Percentiles rank a stretch among this genome's conserved stretches.
Conservation (phyloP, 2,113 vertebrate species). For the Circaetus gallicus region DNA sequence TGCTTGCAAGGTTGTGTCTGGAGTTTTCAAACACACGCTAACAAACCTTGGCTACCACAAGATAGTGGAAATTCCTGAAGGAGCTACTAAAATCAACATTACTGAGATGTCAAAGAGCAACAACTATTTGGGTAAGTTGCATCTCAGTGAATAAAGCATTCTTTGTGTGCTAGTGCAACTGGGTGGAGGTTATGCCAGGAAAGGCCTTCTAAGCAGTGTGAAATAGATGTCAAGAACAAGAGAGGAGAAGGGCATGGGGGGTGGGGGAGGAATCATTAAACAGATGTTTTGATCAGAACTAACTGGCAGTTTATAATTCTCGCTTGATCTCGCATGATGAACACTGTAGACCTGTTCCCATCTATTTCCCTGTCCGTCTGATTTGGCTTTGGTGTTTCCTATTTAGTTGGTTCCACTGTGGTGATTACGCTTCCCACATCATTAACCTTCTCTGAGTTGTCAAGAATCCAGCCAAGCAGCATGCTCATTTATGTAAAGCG, state of each 20-base stretch:
- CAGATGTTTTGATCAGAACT: not conserved
- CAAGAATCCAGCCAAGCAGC: too few species aligned
- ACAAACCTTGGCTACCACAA: constrained; percentile 94
- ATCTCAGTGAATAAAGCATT: not conserved
- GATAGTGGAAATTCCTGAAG: constrained; percentile 94
- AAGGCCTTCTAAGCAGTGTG: not conserved
- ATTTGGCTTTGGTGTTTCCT: not conserved
- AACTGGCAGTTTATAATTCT: not conserved
- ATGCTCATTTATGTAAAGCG: too few species aligned
- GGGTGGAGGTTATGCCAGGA: not conserved
- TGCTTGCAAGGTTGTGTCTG: constrained; percentile 88
- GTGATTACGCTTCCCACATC: not conserved
- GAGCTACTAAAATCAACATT: constrained; percentile 95
- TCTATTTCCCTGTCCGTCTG: not conserved
- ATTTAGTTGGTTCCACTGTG: not conserved
- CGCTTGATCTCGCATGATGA: not conserved
- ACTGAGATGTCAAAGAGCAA: constrained; percentile 96
- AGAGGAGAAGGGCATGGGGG: not conserved
- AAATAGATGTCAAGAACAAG: not conserved
- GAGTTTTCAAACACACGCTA: constrained; percentile 88
- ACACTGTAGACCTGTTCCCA: not conserved
- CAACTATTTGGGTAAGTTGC: constrained; percentile 91
- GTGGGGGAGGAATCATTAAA: not conserved
- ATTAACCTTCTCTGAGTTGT: too few species aligned
- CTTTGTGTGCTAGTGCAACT: not conserved